phyloP scores from a whole-genome alignment of 2,113 vertebrate genomes.

The Ceuthmochares aereus region DNA sequence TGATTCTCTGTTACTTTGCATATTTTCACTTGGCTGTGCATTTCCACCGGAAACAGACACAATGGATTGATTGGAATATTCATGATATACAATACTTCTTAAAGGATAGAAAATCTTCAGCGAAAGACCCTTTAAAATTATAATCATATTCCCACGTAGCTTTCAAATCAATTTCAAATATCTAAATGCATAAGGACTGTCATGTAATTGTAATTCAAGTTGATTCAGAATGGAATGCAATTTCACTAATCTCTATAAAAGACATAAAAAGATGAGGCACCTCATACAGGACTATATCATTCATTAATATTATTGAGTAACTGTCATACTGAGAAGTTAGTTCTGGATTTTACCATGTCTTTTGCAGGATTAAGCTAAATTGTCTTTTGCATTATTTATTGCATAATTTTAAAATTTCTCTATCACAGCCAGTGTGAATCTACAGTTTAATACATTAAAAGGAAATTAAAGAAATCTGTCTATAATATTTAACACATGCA shows the following conservation, averaged over 20 bases:
- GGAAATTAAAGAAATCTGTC: not conserved
- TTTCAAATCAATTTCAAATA: slow-evolving; percentile 63
- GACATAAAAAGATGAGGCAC: slow-evolving; percentile 61
- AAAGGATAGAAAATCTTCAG: not conserved
- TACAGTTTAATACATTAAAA: slow-evolving; percentile 40
- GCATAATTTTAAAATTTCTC: slow-evolving; percentile 52
- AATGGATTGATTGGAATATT: not conserved
- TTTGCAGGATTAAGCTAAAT: slow-evolving; percentile 61
- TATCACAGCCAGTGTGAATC: slow-evolving; percentile 7
- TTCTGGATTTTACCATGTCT: slow-evolving; percentile 45
- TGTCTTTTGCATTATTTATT: slow-evolving; percentile 73
- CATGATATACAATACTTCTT: not conserved
- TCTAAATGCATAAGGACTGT: slow-evolving; percentile 36
- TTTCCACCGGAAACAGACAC: not conserved
- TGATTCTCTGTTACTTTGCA: not conserved
- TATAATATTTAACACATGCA: not conserved
- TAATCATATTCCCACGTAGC: not conserved
- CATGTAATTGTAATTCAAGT: slow-evolving; percentile 59
- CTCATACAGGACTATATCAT: slow-evolving; percentile 36
- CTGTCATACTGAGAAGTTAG: slow-evolving; percentile 66
- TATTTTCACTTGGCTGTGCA: not conserved
- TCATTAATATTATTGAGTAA: slow-evolving; percentile 69
- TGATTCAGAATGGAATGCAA: slow-evolving; percentile 47
- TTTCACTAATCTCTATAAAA: slow-evolving; percentile 60
- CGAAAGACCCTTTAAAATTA: slow-evolving; percentile 19